These are phyloP conservation scores for Diadumene lineata DNA, from an alignment of 92 coral and sea anemone genomes.

Conservation along the genomic window DNA sequence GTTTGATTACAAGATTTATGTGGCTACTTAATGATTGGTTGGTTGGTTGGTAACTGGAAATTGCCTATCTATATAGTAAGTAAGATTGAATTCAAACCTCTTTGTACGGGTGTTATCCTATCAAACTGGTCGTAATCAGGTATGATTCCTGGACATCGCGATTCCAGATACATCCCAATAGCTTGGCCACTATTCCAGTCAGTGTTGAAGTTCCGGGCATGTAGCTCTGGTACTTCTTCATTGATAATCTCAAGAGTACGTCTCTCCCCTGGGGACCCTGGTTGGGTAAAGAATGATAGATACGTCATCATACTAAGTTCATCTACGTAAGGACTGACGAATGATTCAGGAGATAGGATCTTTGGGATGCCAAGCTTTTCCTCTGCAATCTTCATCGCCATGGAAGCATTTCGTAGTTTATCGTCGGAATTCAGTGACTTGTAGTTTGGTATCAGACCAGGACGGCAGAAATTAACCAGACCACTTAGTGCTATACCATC, in stretches of 20 bases:
- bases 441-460: conserved; percentile 82
- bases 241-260: conserved; percentile 85
- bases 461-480: conserved; percentile 79
- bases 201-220: conserved; percentile 81
- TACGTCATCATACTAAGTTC: conserved; percentile 99
- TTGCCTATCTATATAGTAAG: too few relatives aligned
- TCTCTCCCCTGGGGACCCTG: conserved; percentile 95
- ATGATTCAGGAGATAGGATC: conserved; percentile 83
- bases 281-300: conserved; percentile 88
- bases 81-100: too few relatives aligned
- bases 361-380: conserved; percentile 77
- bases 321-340: conserved; percentile 88
- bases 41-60: neutral
- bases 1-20: neutral
- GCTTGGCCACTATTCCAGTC: conserved; percentile 93
- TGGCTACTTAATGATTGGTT: neutral
- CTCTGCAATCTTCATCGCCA: conserved; percentile 81
- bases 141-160: conserved; percentile 82
- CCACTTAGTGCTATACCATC: conserved; percentile 80
- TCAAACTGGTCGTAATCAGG: conserved; percentile 77
- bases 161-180: conserved; percentile 68
- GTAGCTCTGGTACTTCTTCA: conserved; percentile 71
- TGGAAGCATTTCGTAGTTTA: conserved; percentile 49
- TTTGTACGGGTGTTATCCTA: conserved; percentile 55
- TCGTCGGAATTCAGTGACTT: conserved; percentile 75